These are phyloP conservation scores for Carabus problematicus DNA, from an alignment of 2,888 invertebrate species.

Conservation along the genomic window DNA sequence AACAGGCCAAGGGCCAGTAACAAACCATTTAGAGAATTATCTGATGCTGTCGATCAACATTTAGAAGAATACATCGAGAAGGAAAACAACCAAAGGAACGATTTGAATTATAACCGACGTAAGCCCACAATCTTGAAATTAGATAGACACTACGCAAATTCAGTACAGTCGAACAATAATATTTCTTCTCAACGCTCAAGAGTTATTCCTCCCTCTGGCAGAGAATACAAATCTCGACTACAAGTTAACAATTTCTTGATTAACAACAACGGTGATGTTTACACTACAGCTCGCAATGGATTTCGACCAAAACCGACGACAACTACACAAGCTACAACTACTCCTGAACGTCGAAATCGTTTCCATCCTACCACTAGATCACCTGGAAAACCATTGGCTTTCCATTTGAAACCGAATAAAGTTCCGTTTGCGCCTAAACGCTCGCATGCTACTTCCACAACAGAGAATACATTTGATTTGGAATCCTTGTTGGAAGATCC, in stretches of 20 bases:
- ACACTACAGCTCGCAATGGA: slow-evolving; percentile 50
- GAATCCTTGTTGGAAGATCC: slow-evolving; percentile 68
- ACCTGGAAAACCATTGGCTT: slow-evolving; percentile 48
- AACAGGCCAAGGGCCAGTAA: slow-evolving; percentile 38
- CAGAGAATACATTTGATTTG: slow-evolving; percentile 58
- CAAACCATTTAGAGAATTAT: slow-evolving; percentile 46
- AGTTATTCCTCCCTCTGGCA: slow-evolving; percentile 43
- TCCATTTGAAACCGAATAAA: slow-evolving; percentile 49
- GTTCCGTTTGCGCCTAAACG: slow-evolving; percentile 50
- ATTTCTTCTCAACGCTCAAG: slow-evolving; percentile 38
- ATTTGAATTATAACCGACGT: slow-evolving; percentile 33
- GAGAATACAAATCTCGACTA: slow-evolving; percentile 48
- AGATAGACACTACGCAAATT: slow-evolving; percentile 41
- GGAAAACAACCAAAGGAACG: slow-evolving; percentile 40
- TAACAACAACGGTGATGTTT: slow-evolving; percentile 55
- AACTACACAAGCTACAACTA: slow-evolving; percentile 49
- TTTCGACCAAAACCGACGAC: slow-evolving; percentile 50
- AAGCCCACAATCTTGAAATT: slow-evolving; percentile 39
- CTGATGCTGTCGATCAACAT: slow-evolving; percentile 52
- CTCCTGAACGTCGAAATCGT: slow-evolving; percentile 50
- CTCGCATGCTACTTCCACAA: slow-evolving; percentile 51
- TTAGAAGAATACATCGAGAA: slow-evolving; percentile 51
- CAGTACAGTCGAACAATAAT: slow-evolving; percentile 47
- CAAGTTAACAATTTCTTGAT: slow-evolving; percentile 55
- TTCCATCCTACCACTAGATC: slow-evolving; percentile 50